Evolutionary conservation across 2,113 vertebrate genomes (phyloP).

Genomic region (Alligator mississippiensis): DNA sequence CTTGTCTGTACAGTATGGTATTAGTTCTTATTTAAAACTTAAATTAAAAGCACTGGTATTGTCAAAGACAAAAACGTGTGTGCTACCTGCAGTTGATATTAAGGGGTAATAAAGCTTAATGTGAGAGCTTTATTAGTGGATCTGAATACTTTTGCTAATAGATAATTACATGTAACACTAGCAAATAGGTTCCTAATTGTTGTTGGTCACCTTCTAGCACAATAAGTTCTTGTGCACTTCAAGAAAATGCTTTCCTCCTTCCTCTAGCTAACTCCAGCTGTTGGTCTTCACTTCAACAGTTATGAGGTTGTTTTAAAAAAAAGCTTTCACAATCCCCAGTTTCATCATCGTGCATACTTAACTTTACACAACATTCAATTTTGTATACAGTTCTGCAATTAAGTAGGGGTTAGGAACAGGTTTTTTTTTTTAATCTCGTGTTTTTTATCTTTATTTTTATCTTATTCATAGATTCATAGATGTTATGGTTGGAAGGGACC

Average conservation of each 20-base stretch:
- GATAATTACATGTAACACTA: accelerated
- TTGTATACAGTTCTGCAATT: background rate
- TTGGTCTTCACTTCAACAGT: background rate
- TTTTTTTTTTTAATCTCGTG: background rate
- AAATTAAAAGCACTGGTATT: background rate
- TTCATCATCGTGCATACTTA: accelerated
- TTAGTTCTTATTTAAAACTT: background rate
- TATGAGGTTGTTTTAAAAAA: background rate
- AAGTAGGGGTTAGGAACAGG: accelerated
- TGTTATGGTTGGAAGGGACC: no score
- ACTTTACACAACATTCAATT: accelerated
- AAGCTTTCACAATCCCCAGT: background rate
- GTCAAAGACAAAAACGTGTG: background rate
- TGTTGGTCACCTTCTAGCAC: accelerated
- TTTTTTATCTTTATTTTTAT: no score
- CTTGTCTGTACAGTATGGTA: background rate
- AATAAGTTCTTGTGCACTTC: background rate
- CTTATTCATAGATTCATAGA: no score
- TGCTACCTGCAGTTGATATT: accelerated
- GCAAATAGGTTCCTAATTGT: accelerated
- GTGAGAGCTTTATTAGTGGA: background rate
- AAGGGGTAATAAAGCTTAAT: accelerated
- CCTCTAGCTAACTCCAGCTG: background rate
- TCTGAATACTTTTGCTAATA: accelerated
- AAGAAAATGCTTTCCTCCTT: background rate